Percentiles rank a stretch among this genome's conserved stretches.
phyloP scores from a whole-genome alignment of 2,113 vertebrate genomes.

The Cyanoramphus novaezelandiae region DNA sequence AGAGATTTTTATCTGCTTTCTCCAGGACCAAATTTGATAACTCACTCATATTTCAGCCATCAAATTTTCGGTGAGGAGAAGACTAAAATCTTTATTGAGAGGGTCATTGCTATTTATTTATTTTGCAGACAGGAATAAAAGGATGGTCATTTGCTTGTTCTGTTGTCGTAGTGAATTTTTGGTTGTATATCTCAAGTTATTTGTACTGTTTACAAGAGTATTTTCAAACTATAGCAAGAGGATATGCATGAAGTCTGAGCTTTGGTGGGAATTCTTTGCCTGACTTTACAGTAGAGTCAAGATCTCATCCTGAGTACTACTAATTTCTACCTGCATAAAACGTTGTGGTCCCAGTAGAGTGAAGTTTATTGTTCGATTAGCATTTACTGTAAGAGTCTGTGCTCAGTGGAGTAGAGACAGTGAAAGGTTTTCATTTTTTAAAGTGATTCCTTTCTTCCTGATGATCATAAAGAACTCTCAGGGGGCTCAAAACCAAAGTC shows the following conservation, averaged over 20 bases:
- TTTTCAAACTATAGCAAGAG: background rate
- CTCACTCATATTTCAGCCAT: background rate
- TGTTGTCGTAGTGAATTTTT: background rate
- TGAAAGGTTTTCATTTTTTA: constrained; percentile 45
- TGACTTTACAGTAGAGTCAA: background rate
- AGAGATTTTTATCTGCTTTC: background rate
- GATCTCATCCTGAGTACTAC: background rate
- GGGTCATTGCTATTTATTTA: background rate
- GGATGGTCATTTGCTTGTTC: background rate
- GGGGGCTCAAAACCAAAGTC: background rate
- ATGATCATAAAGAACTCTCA: constrained; percentile 20
- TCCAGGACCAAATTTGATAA: background rate
- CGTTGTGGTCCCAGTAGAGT: background rate
- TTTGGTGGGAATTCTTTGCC: background rate
- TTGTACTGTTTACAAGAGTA: background rate
- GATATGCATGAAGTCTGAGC: background rate
- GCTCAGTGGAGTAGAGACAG: background rate
- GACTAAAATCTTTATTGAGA: background rate
- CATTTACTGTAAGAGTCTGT: constrained; percentile 13
- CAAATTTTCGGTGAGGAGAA: background rate
- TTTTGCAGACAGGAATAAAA: background rate
- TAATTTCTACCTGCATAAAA: background rate
- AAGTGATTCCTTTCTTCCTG: constrained; percentile 32
- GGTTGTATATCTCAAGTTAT: background rate
- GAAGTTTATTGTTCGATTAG: constrained; percentile 20